A percentile compares a stretch with the other conserved stretches of the same genome.
Conservation (phyloP, 1,140 invertebrate genomes). For the Chrysoperla carnea region DNA sequence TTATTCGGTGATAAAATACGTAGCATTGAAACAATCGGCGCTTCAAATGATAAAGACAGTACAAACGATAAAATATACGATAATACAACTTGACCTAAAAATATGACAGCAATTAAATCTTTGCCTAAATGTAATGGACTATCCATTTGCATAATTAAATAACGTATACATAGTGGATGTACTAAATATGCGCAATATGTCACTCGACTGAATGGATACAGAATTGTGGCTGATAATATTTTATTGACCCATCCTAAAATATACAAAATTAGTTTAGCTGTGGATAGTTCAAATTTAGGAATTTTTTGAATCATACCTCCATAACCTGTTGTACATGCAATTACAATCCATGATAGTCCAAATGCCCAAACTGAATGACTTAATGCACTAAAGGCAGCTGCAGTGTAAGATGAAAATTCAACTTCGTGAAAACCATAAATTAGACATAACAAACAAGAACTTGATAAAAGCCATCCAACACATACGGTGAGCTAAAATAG, state of each 20-base stretch:
- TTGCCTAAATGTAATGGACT: conserved; percentile 60
- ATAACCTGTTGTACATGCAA: conserved; percentile 76
- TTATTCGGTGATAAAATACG: conserved; percentile 52
- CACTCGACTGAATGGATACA: conserved; percentile 68
- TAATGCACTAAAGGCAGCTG: conserved; percentile 64
- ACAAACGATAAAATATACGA: conserved; percentile 62
- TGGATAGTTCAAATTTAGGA: background rate
- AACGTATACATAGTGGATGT: conserved; percentile 60
- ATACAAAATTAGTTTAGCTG: background rate
- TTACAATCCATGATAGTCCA: conserved; percentile 66
- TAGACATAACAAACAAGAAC: conserved; percentile 42
- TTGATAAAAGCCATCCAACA: conserved; percentile 48
- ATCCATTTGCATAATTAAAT: conserved; percentile 56
- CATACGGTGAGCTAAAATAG: conserved; percentile 36
- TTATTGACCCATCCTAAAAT: conserved; percentile 48
- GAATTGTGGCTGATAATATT: conserved; percentile 51
- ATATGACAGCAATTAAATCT: conserved; percentile 56
- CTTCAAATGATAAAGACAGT: conserved; percentile 63
- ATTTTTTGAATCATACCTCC: conserved; percentile 36
- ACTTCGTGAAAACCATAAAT: conserved; percentile 60
- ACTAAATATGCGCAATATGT: conserved; percentile 71
- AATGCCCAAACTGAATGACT: conserved; percentile 74
- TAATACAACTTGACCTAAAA: conserved; percentile 54
- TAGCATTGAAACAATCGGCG: conserved; percentile 68
- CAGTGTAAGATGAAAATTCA: conserved; percentile 43